Base-by-base conservation (phyloP, 1,140 invertebrate genomes). In the Lasaia peninsularis region DNA sequence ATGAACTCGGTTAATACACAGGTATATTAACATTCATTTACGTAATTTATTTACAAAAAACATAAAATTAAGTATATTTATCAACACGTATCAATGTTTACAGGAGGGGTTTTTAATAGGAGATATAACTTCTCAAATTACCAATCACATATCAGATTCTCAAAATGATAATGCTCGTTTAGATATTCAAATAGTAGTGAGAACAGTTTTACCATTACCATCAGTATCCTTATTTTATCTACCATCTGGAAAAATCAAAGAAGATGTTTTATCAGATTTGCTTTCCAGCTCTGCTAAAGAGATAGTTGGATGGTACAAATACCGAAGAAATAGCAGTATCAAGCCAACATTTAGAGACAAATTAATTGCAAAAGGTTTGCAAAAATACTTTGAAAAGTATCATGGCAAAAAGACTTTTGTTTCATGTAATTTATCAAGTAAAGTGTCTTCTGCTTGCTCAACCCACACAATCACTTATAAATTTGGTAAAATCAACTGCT, bases 71-170 rank as follows among this genome's bases (percentile, higher is more conserved):
- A 28, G n/a, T n/a, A n/a, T 2, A 28, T 28, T 28, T 28, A 28
- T 5, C 0, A 28, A 28, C 24, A 0, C 8, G 8, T 31, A 63
- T 64, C 60, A 68, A 63, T 69, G 58, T 82, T 86, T 91, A 44
- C 69, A 94, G 93, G 92, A 93, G 75, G 93, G 93, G 2, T 93
- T 94, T 78, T 80, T 94, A 6, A 77, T 93, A 18, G 93, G 93
- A 9, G 91, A 93, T 62, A 86, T 91, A 1, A 79, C 90, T 18
- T 89, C 89, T 21, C 90, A 90, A 77, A 87, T 92, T 44, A 91
- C 90, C n/a, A 93, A 92, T 77, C 92, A 92, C 44, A 91, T 93
- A 66, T 93, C 92, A 7, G 93, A 94, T 73, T 89, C 89, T 0
- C 91, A 93, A 32, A 92, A 89, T 70, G 90, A 92, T 66, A 89